Evolutionary conservation across 2,113 vertebrate genomes (phyloP), one percentile per base, ranked within the genome.

Genomic region (Phalacrocorax pelagicus): DNA sequence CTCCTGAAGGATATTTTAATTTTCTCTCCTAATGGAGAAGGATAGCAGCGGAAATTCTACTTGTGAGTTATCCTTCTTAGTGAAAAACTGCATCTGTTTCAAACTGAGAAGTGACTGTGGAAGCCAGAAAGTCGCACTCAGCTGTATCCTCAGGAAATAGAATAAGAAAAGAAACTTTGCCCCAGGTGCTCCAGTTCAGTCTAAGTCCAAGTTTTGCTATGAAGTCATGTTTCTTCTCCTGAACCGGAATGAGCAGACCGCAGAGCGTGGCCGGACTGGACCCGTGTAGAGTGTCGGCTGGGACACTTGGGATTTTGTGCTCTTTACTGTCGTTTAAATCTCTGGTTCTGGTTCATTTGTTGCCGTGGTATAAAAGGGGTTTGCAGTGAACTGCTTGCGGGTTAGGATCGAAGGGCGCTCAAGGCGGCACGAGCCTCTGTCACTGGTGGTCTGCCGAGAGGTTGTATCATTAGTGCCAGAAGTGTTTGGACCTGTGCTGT

Each of bases 1-100:
- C 81, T 95, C 55, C 87, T 91, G 81, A 91, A 94, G 97, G 92
- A 92, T 94, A 96, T 97, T 96, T 96, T 94, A 93, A 96, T 95
- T 97, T 97, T 96, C 78, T 96, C 83, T 83, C 92, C 87, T 94
- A 94, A 94, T 94, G 96, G 92, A 95, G 91, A 97, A 90, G 91
- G 88, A 96, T 96, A 94, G 94, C 92, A 94, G 73, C 70, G 95
- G 96, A 97, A 97, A 96, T 92, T 95, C 87, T 94, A 30, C 92
- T 97, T 81, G 77, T 0, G 6, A 96, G 84, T 96, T 97, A 95
- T 96, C 96, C 93, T 95, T 97, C 92, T 96, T 86, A 38, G 90
- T 96, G 96, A 97, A 97, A 92, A 96, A 96, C 94, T 96, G 95
- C 97, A 97, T 98, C 97, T 97, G 97, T 97, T 97, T 77, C 29